Percentiles rank a stretch among this genome's conserved stretches.
phyloP scores from a whole-genome alignment of 2,888 invertebrate species.

The Chouioia cunea region DNA sequence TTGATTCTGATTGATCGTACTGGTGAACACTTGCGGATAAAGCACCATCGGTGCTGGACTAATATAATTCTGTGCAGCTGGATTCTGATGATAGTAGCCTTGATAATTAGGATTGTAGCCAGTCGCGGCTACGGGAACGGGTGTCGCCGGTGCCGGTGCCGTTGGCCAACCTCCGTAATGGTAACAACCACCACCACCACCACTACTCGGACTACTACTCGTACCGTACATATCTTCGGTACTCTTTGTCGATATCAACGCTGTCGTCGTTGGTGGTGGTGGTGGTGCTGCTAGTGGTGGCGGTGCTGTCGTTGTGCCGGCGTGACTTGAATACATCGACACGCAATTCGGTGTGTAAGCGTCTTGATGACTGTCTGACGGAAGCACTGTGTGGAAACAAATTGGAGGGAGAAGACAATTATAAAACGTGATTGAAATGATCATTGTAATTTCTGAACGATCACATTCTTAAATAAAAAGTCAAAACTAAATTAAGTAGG shows the following conservation, averaged over 20 bases:
- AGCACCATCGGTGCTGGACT: conserved; percentile 79
- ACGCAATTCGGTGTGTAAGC: conserved; percentile 65
- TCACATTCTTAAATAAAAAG: too few relatives aligned
- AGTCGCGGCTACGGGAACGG: conserved; percentile 62
- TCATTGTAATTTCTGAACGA: too few relatives aligned
- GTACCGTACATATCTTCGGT: conserved; percentile 40
- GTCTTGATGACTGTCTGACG: conserved; percentile 63
- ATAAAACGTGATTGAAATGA: too few relatives aligned
- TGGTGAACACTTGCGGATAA: conserved; percentile 80
- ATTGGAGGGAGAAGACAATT: neutral
- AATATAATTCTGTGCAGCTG: conserved; percentile 76
- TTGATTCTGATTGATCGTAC: conserved; percentile 89
- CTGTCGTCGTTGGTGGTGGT: conserved; percentile 59
- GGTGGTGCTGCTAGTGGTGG: conserved; percentile 48
- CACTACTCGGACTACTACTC: conserved; percentile 40
- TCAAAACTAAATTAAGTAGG: too few relatives aligned
- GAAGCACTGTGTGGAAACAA: conserved; percentile 55
- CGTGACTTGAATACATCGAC: conserved; percentile 63
- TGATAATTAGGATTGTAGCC: conserved; percentile 74
- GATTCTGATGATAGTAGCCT: conserved; percentile 74
- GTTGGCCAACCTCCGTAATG: conserved; percentile 67
- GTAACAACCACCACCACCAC: conserved; percentile 60
- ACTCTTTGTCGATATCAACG: conserved; percentile 42
- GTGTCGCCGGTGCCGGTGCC: conserved; percentile 65
- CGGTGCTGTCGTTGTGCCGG: conserved; percentile 49